A percentile compares a stretch with the other conserved stretches of the same genome.
These are phyloP conservation scores for Volucella inflata DNA, from an alignment of 2,888 invertebrate genomes.

Conservation along the genomic window DNA sequence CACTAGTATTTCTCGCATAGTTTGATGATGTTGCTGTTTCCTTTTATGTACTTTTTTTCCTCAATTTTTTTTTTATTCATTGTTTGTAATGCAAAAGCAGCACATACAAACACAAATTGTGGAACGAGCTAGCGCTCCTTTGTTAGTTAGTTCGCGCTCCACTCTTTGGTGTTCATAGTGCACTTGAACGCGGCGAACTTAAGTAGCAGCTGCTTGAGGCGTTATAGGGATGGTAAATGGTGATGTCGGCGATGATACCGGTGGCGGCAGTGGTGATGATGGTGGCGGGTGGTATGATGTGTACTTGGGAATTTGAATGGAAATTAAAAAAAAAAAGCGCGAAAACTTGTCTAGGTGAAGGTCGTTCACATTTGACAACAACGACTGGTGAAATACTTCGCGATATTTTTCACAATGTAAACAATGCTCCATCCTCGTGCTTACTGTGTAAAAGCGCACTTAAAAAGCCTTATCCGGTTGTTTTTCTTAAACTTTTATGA, in stretches of 20 bases:
- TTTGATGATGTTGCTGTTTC: conserved; percentile 72
- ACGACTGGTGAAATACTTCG: conserved; percentile 37
- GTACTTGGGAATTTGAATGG: conserved; percentile 61
- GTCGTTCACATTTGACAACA: conserved; percentile 69
- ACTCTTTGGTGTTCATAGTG: conserved; percentile 70
- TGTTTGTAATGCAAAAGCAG: conserved; percentile 63
- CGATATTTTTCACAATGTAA: conserved; percentile 29
- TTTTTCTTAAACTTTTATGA: no score
- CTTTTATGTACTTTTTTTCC: conserved; percentile 44
- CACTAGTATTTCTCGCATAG: conserved; percentile 70
- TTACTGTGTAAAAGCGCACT: neutral
- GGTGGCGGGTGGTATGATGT: conserved; percentile 32
- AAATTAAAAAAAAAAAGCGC: conserved; percentile 70
- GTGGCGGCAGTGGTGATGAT: conserved; percentile 10
- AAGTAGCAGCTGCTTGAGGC: conserved; percentile 72
- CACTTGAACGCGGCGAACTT: conserved; percentile 74
- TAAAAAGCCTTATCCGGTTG: neutral
- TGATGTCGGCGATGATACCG: conserved; percentile 14
- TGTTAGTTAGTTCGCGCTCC: conserved; percentile 46
- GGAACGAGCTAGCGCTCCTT: conserved; percentile 53
- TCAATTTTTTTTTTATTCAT: conserved; percentile 61
- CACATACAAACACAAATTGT: conserved; percentile 42
- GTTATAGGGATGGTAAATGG: conserved; percentile 37
- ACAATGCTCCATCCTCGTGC: neutral
- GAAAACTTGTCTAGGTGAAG: conserved; percentile 74